A percentile compares a stretch with the other conserved stretches of the same genome.
phyloP scores from a whole-genome alignment of 1,140 invertebrate genomes.

The Aphis gossypii region DNA sequence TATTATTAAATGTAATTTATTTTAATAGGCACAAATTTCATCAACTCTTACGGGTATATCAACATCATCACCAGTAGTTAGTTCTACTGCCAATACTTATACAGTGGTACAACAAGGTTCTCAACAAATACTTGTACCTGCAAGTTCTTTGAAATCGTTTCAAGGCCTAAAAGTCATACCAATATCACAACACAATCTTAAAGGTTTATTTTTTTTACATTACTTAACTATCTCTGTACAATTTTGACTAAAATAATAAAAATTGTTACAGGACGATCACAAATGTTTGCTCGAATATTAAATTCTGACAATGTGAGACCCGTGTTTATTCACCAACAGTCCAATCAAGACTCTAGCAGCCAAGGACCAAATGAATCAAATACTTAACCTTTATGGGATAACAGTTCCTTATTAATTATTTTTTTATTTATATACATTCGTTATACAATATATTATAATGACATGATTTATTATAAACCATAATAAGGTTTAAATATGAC shows the following conservation, averaged over 20 bases:
- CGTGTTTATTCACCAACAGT: conserved; percentile 54
- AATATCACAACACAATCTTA: conserved; percentile 62
- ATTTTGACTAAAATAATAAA: not conserved
- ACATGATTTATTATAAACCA: not conserved
- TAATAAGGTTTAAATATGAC: conserved; percentile 17
- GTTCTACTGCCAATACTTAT: conserved; percentile 55
- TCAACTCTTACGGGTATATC: conserved; percentile 25
- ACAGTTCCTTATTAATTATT: conserved; percentile 53
- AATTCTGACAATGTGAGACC: conserved; percentile 60
- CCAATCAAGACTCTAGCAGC: not conserved
- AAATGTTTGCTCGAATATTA: conserved; percentile 59
- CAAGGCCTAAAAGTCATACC: conserved; percentile 76
- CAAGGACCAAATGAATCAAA: conserved; percentile 51
- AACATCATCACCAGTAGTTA: conserved; percentile 18
- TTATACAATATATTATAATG: conserved; percentile 30
- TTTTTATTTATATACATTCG: conserved; percentile 36
- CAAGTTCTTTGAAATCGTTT: conserved; percentile 70
- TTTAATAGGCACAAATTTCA: conserved; percentile 31
- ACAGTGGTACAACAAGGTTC: conserved; percentile 63
- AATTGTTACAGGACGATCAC: conserved; percentile 50
- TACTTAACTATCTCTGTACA: not conserved
- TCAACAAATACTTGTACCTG: conserved; percentile 69
- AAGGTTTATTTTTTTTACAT: conserved; percentile 6
- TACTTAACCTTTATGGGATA: conserved; percentile 38
- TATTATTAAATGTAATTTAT: not conserved